These are phyloP conservation scores for Liparis tanakae DNA, from an alignment of 2,797 vertebrate genomes.

Conservation along the genomic window DNA sequence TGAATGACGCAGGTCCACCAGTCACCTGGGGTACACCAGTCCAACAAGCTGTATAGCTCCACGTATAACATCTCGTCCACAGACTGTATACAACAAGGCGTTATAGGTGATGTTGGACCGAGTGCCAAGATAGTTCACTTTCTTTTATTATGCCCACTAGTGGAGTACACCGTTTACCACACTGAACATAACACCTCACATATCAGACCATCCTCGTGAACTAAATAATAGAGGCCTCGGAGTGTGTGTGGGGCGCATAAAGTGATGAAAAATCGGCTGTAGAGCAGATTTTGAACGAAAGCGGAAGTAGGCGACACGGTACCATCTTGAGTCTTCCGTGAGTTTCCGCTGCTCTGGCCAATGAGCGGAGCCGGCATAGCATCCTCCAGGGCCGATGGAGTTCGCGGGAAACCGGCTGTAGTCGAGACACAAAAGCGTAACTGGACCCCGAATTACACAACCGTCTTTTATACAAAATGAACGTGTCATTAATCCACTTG, in stretches of 20 bases:
- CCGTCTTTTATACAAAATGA: fast-evolving
- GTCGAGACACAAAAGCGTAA: neutral
- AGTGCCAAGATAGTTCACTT: constrained; percentile 40
- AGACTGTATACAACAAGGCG: constrained; percentile 9
- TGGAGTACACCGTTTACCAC: neutral
- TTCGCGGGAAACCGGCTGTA: constrained; percentile 78
- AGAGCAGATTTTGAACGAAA: constrained; percentile 1
- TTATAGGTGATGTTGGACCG: neutral
- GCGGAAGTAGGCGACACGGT: constrained; percentile 22
- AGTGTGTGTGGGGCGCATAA: neutral
- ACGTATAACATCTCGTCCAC: neutral
- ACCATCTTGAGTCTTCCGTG: neutral
- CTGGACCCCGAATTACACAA: fast-evolving
- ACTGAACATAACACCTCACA: neutral
- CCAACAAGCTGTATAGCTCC: neutral
- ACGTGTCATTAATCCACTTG: fast-evolving
- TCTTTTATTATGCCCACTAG: fast-evolving
- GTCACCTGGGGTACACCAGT: too few species aligned
- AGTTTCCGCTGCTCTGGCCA: constrained; percentile 45
- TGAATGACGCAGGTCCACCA: neutral
- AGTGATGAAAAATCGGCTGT: fast-evolving
- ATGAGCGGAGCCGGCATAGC: constrained; percentile 40
- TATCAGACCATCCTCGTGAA: fast-evolving
- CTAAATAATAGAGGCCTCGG: fast-evolving
- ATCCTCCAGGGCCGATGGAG: constrained; percentile 39